Evolutionary conservation across 2,797 vertebrate species (phyloP).

Genomic region (Sebastes goodei): DNA sequence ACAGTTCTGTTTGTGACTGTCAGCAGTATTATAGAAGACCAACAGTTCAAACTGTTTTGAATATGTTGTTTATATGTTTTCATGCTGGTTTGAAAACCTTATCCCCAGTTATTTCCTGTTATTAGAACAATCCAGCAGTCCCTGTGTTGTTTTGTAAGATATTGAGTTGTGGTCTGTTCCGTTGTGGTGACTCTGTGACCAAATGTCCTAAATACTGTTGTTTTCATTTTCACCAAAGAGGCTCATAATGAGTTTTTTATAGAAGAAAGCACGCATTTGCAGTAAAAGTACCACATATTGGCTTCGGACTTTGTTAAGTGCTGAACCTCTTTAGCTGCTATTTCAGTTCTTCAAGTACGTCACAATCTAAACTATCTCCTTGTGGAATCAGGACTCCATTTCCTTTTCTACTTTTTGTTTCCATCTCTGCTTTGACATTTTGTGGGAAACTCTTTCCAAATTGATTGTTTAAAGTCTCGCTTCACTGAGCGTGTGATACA

Average conservation of each 20-base stretch:
- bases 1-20: conserved; percentile 17
- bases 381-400: background rate
- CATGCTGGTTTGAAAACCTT: conserved; percentile 7
- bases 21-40: background rate
- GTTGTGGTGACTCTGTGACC: background rate
- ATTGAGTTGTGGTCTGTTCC: conserved; percentile 11
- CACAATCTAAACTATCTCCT: background rate
- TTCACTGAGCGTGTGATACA: conserved; percentile 7
- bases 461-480: conserved; percentile 39
- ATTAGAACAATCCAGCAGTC: conserved; percentile 3
- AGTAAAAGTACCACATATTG: background rate
- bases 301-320: background rate
- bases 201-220: background rate
- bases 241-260: background rate
- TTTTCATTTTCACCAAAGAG: background rate
- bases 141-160: background rate
- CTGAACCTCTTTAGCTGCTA: background rate
- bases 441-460: conserved; percentile 22
- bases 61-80: background rate
- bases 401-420: conserved; percentile 32
- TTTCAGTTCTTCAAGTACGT: background rate
- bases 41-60: background rate
- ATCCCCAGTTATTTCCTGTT: background rate
- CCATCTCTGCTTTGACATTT: conserved; percentile 44
- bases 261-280: background rate